Base-by-base conservation (phyloP, 2,888 invertebrate genomes). In the Meandrusa payeni region DNA sequence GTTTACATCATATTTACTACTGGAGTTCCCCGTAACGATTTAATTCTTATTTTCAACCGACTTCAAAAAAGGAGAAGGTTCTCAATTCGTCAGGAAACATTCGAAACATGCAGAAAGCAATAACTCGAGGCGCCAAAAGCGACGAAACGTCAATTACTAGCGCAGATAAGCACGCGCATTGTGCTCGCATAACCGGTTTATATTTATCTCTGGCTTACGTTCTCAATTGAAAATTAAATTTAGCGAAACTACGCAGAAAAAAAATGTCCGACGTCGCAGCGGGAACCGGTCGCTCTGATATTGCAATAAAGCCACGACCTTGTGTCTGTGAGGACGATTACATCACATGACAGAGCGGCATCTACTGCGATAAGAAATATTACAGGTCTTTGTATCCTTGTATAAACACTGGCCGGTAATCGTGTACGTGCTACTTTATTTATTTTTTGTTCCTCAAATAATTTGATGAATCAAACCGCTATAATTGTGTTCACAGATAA, bases 261-360 rank as follows among this genome's bases (percentile, higher is more conserved):
- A 48, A 52, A 48, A 46, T 23, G 38, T 41, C 33, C 33, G 23
- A 28, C 33, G 39, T 39, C 27, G 44, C 44, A 20, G 10, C 20
- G 45, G 47, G 47, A 63, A 65, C 66, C 66, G 65, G 67, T 66
- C 54, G 48, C 45, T 55, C 48, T 56, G 59, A 55, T 56, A 55
- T 57, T 55, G 57, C 59, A 53, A 54, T 52, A 49, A 53, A 50
- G 50, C 51, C 41, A 42, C 67, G 68, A 67, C 68, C 68, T 68
- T 68, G 68, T 55, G 58, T 32, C 24, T 38, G 43, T 50, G 59
- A 41, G 48, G 54, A 51, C 53, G 46, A 50, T 64, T 65, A 66
- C 66, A 61, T 68, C 67, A 66, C 32, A 15, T 38, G 26, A 43
- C 43, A 20, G 23, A 29, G 6, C 3, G 26, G 23, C 19, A 15